phyloP scores from a whole-genome alignment of 1,140 invertebrate species.

The Microplitis demolitor region DNA sequence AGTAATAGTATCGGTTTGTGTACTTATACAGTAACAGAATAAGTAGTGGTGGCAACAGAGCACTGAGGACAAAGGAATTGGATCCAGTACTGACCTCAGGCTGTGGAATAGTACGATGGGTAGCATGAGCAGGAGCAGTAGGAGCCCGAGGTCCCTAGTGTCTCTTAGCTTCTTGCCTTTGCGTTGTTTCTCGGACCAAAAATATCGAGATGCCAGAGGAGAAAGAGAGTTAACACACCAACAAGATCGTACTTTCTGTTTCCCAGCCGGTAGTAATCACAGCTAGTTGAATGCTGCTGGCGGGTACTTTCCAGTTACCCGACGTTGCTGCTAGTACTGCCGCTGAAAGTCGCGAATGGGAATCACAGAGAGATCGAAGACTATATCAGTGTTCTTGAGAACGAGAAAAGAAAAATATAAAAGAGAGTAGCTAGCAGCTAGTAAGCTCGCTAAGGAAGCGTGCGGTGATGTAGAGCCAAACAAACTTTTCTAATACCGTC shows the following conservation, averaged over 20 bases:
- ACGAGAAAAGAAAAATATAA: background rate
- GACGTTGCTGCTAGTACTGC: background rate
- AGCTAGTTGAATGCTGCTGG: conserved; percentile 11
- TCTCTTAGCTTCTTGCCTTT: conserved; percentile 46
- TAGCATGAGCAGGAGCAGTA: background rate
- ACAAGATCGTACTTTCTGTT: conserved; percentile 45
- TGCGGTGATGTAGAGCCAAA: conserved; percentile 48
- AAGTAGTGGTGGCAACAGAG: too few relatives aligned
- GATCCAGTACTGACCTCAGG: conserved; percentile 28
- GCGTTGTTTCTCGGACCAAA: conserved; percentile 29
- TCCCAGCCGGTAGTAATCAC: conserved; percentile 47
- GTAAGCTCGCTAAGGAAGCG: conserved; percentile 43
- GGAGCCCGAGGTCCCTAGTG: conserved; percentile 47
- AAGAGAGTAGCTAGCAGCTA: background rate
- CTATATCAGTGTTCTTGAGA: too few relatives aligned
- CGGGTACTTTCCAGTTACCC: background rate
- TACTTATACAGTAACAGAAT: too few relatives aligned
- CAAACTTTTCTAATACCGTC: conserved; percentile 61
- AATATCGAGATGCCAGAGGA: conserved; percentile 32
- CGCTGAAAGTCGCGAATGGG: background rate
- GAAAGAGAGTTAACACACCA: background rate
- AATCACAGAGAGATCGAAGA: conserved; percentile 21
- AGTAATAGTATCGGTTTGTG: too few relatives aligned
- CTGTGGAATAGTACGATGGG: conserved; percentile 49
- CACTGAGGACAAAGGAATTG: conserved; percentile 16